Evolutionary conservation across 2,888 invertebrate species (phyloP), one percentile per base, ranked within the genome.

Genomic region (Gymnosoma rotundatum): DNA sequence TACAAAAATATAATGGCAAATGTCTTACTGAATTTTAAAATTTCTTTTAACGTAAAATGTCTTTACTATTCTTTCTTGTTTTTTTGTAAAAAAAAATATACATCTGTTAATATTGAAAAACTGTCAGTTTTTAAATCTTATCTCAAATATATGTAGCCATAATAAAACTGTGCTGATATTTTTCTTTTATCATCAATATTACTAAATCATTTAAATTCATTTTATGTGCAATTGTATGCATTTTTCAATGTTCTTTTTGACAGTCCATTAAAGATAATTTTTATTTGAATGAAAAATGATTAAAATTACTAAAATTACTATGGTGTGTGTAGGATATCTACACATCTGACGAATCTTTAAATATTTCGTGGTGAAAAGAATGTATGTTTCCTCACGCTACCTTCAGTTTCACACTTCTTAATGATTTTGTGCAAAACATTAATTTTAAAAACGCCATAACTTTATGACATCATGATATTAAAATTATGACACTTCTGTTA

Each of bases 141-240:
- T 48, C 45, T 12, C 2, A 0, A 38, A 58, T 48, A n/a, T n/a
- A n/a, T n/a, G 18, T 21, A 16, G 38, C 63, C 32, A 42, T 3
- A 18, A 60, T 14, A 56, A 32, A 58, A 48, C 50, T 58, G 58
- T 25, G 9, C 42, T 60, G 54, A 21, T 16, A 16, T 16, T 42
- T 42, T 25, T 14, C 4, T 42, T 42, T 42, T 10, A 42, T 14
- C 12, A 1, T 42, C 3, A 42, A 48, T 56, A 66, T 76, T 48
- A 66, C 66, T 36, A 66, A 48, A 66, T 58, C 64, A 66, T 66
- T 75, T 75, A 56, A 66, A 66, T 56, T 45, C n/a, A 10, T 54
- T 56, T 20, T 45, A 25, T 56, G 10, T 14, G 25, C 10, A n/a
- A 32, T 48, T 21, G 10, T 38, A 38, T 16, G 36, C 10, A 25